These are phyloP conservation scores for Leptodactylus fuscus DNA, from an alignment of 2,113 vertebrate genomes.

Conservation along the genomic window DNA sequence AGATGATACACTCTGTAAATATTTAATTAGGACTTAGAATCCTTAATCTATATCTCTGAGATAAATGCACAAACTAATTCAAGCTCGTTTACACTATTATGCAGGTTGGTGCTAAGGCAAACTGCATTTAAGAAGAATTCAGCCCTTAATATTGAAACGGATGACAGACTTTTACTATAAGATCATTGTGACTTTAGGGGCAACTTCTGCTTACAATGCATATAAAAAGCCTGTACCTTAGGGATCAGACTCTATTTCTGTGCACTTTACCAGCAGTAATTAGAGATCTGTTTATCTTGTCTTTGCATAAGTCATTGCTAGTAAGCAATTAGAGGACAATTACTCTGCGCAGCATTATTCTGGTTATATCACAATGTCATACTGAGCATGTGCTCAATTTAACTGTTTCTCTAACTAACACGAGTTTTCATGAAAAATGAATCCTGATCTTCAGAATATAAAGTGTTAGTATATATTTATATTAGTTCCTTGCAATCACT, in stretches of 20 bases:
- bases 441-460: neutral
- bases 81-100: too few species aligned
- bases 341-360: neutral
- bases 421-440: neutral
- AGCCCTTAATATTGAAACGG: neutral
- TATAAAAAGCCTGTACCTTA: neutral
- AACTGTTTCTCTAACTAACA: neutral
- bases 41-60: too few species aligned
- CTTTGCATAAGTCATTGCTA: conserved; percentile 29
- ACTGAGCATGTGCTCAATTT: neutral
- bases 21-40: too few species aligned
- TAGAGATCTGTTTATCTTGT: conserved; percentile 40
- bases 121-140: neutral
- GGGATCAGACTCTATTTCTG: conserved; percentile 15
- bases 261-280: conserved; percentile 28
- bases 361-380: conserved; percentile 10
- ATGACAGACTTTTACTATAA: neutral
- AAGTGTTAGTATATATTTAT: too few species aligned
- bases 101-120: too few species aligned
- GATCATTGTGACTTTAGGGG: neutral
- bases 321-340: conserved; percentile 39
- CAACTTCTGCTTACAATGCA: neutral
- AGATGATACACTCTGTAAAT: too few species aligned
- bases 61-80: too few species aligned
- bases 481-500: neutral